Base-by-base conservation (phyloP, 2,797 vertebrate species). In the Holocentrus rufus region DNA sequence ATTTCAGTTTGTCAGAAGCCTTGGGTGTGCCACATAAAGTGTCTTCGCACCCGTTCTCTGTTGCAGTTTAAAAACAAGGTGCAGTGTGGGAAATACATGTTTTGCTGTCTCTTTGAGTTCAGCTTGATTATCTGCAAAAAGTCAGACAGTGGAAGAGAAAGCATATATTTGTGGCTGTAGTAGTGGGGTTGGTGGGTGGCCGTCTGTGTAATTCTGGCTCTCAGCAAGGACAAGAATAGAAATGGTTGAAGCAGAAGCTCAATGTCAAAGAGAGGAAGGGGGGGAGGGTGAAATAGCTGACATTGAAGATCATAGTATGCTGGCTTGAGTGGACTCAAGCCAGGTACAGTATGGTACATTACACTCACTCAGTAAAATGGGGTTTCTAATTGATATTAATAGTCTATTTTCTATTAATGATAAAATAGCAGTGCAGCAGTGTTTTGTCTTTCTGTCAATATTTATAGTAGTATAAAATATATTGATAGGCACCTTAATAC, bases 191-290 rank as follows among this genome's bases (percentile, higher is more conserved):
- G 81, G 71, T 76, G 77, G 76, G 76, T 63, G 84, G 73, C 82
- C 63, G 80, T 90, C 80, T 80, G 85, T 84, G 79, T 85, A 81
- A 84, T 79, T 85, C 77, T 89, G 92, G 85, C 85, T 84, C 87
- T 72, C 67, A 77, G 81, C 84, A 27, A 63, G 80, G 88, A 91
- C 87, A 25, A 82, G 82, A 93, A 93, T 92, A 92, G 90, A 89
- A 74, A 2, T 11, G 65, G 82, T 58, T 74, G 74, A 85, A 85
- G 80, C 83, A 86, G 79, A 86, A 84, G 86, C 85, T 89, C 81
- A 88, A 86, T 89, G 87, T 92, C 89, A 90, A 83, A 89, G 82
- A 72, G 56, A 72, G 82, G 73, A 46, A 70, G 65, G 67, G 62
- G 77, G 78, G 68, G 72, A 4, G 14, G 1, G 69, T 13, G 49